Evolutionary conservation across 37 sponge, comb jelly and placozoan genomes (phyloP).

Genomic region (Bolinopsis microptera): DNA sequence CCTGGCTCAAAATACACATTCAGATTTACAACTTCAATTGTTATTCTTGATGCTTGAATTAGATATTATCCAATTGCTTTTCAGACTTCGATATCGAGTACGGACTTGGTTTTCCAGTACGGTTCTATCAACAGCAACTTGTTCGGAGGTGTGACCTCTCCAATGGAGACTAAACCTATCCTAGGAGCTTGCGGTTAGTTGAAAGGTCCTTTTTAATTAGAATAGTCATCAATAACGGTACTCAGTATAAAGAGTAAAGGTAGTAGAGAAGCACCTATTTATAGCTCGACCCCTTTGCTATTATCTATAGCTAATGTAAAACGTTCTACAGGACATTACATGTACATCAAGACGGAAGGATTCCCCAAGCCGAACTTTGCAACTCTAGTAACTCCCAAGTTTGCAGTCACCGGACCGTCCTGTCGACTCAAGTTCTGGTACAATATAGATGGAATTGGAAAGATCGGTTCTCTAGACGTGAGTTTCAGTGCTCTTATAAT

Average conservation of each 20-base stretch:
- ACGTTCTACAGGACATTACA: constrained; percentile 56
- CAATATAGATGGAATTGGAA: constrained; percentile 24
- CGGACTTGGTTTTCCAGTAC: constrained; percentile 45
- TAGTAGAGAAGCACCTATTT: no score
- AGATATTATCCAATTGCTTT: not conserved
- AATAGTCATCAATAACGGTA: no score
- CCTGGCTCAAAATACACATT: not conserved
- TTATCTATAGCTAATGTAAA: no score
- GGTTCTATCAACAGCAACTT: not conserved
- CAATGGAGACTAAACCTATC: constrained; percentile 22
- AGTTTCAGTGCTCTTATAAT: not conserved
- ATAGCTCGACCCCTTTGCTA: no score
- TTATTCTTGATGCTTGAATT: not conserved
- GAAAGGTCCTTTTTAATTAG: no score
- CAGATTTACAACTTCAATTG: not conserved
- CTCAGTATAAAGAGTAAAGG: no score
- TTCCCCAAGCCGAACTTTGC: constrained; percentile 50
- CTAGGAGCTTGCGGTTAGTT: constrained; percentile 37
- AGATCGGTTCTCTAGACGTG: constrained; percentile 48
- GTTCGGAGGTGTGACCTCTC: not conserved
- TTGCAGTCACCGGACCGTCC: constrained; percentile 33
- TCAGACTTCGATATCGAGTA: not conserved
- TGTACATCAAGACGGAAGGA: constrained; percentile 54
- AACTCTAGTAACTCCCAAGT: constrained; percentile 15
- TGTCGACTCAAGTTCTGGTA: constrained; percentile 64